Evolutionary conservation across 2,113 vertebrate species (phyloP), one percentile per base, ranked within the genome.

Genomic region (Aepyceros melampus): DNA sequence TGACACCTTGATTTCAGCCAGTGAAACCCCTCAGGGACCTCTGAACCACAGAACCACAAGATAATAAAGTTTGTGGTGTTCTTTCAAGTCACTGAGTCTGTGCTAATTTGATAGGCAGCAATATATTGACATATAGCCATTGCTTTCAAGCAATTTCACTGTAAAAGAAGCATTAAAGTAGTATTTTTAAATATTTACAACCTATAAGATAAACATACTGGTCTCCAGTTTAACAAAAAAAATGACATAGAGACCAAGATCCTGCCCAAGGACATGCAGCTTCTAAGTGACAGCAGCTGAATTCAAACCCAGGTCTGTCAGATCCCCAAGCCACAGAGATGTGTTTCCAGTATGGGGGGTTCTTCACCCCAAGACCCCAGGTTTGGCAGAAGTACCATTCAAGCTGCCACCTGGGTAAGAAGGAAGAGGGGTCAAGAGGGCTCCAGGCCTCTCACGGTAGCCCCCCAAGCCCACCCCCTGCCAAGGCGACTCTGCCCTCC

Each of bases 101-200:
- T 49, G 11, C 33, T 40, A 43, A 90, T 62, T 33, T 79, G 67
- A 86, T 13, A 79, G 78, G 64, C 3, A 89, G 87, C 64, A 71
- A 71, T 11, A 86, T 29, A 81, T 0, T 85, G 29, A 64, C 53
- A 67, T 15, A 84, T 1, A 84, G 33, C 33, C 43, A 19, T 36
- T 23, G 85, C 67, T 43, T 62, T 27, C 33, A 91, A 55, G 9
- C 29, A n/a, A 67, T 87, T 60, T 82, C 43, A 87, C 15, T 87
- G 1, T 92, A 67, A 93, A 90, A 8, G 45, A 91, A 19, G 36
- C 36, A 94, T 47, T 62, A 90, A 84, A 93, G 86, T 79, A 43
- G 4, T 55, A 83, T 21, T 82, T 60, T 90, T 40, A n/a, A 87
- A 53, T 87, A 27, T 43, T 86, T 62, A 21, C 5, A 82, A 53